A percentile compares a stretch with the other conserved stretches of the same genome.
Evolutionary conservation across 2,888 invertebrate genomes (phyloP).

Genomic region (Schizaphis graminum): DNA sequence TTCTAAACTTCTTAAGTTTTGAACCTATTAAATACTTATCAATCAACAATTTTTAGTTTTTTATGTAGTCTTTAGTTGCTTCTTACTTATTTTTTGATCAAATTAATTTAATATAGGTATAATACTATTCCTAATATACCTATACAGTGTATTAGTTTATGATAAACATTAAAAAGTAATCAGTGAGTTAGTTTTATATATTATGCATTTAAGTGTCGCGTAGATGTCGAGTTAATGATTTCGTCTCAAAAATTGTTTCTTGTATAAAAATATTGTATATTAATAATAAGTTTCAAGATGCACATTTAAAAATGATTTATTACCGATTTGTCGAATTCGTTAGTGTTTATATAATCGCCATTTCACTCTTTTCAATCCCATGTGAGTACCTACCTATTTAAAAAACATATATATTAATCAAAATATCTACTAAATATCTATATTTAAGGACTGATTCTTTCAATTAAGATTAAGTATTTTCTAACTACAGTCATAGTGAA

Average conservation of each 20-base stretch:
- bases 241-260: neutral
- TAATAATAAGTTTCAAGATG: slow-evolving; percentile 29
- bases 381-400: slow-evolving; percentile 19
- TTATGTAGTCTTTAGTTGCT: neutral
- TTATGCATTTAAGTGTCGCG: neutral
- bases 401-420: neutral
- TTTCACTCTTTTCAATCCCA: neutral
- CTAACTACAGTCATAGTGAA: neutral
- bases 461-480: neutral
- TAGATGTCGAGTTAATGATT: neutral
- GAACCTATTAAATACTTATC: neutral
- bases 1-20: neutral
- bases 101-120: neutral
- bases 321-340: neutral
- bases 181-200: neutral
- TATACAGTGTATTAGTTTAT: neutral
- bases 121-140: neutral
- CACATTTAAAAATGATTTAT: slow-evolving; percentile 44
- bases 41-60: neutral
- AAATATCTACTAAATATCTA: neutral
- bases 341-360: slow-evolving; percentile 12
- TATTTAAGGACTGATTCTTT: neutral
- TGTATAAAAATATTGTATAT: neutral
- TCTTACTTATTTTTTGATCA: neutral
- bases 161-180: neutral